Evolutionary conservation across 2,113 vertebrate genomes (phyloP).

Genomic region (Limanda limanda): DNA sequence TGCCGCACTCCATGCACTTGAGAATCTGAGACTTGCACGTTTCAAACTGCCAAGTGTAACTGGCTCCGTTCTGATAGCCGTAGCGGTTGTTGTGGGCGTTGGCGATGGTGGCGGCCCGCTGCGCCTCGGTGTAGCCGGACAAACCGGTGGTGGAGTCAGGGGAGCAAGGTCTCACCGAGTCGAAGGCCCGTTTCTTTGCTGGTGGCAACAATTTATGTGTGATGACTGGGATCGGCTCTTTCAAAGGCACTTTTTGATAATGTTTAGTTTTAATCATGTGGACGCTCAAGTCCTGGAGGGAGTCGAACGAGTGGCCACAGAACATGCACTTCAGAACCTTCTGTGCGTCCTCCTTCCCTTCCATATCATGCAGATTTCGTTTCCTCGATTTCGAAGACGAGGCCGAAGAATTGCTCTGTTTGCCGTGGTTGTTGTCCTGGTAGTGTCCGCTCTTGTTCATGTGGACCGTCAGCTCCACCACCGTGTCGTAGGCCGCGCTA

Average conservation of each 20-base stretch:
- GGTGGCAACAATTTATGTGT: conserved; percentile 93
- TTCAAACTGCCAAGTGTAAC: conserved; percentile 99
- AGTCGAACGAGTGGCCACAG: conserved; percentile 98
- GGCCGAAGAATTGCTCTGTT: conserved; percentile 88
- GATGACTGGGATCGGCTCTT: conserved; percentile 96
- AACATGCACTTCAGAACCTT: conserved; percentile 99
- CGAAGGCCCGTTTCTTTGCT: conserved; percentile 94
- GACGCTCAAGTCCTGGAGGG: conserved; percentile 97
- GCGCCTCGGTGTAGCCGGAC: conserved; percentile 87
- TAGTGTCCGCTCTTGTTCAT: conserved; percentile 99
- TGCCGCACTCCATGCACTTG: conserved; percentile 99
- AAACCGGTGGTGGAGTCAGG: conserved; percentile 94
- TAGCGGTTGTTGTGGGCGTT: conserved; percentile 92
- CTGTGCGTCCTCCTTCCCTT: conserved; percentile 95
- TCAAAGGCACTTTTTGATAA: conserved; percentile 99
- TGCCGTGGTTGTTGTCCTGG: conserved; percentile 96
- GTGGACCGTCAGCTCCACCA: conserved; percentile 95
- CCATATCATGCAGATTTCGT: conserved; percentile 94
- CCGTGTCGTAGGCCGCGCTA: conserved; percentile 96
- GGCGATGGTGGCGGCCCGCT: conserved; percentile 81
- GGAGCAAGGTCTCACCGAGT: conserved; percentile 92
- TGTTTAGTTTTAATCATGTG: conserved; percentile 99
- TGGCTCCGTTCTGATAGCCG: conserved; percentile 97
- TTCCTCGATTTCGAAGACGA: conserved; percentile 95
- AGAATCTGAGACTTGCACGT: conserved; percentile 99